Evolutionary conservation across 2,888 invertebrate genomes (phyloP).

Genomic region (Caenorhabditis becei): DNA sequence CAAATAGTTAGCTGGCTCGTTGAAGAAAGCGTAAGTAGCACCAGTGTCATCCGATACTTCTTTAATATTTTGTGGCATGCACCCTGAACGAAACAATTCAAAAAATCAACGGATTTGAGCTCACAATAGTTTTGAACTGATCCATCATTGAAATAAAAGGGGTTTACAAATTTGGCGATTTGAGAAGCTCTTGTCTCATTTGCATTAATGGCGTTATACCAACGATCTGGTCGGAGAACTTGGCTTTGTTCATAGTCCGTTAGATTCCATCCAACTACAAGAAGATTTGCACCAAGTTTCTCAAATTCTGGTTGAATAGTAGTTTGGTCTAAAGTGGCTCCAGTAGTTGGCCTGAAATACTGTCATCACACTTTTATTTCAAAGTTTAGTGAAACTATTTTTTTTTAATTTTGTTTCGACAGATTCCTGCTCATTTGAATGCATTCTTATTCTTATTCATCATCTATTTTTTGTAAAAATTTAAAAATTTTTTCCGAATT

Average conservation of each 20-base stretch:
- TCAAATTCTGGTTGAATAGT: constrained; percentile 2
- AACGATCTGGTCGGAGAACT: constrained; percentile 3
- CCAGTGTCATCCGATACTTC: neutral
- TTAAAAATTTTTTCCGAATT: neutral
- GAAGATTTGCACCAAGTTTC: constrained; percentile 6
- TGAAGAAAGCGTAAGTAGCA: neutral
- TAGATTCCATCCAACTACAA: constrained; percentile 29
- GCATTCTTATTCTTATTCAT: no score
- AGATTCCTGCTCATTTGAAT: no score
- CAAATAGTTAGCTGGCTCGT: constrained; percentile 21
- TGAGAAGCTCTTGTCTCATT: neutral
- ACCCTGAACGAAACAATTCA: constrained; percentile 14
- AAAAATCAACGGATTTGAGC: neutral
- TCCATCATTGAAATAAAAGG: constrained; percentile 28
- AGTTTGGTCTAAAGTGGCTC: neutral
- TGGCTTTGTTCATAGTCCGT: neutral
- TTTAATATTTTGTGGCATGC: neutral
- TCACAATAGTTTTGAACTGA: constrained; percentile 16
- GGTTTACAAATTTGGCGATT: constrained; percentile 26
- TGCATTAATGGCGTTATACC: constrained; percentile 27
- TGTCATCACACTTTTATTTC: constrained; percentile 1
- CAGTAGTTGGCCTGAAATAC: constrained; percentile 24
- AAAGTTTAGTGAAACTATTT: neutral
- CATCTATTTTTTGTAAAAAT: neutral
- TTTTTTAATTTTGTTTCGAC: no score